Percentiles rank a stretch among this genome's conserved stretches.
phyloP scores from a whole-genome alignment of 2,113 vertebrate species.

The Verasper variegatus region DNA sequence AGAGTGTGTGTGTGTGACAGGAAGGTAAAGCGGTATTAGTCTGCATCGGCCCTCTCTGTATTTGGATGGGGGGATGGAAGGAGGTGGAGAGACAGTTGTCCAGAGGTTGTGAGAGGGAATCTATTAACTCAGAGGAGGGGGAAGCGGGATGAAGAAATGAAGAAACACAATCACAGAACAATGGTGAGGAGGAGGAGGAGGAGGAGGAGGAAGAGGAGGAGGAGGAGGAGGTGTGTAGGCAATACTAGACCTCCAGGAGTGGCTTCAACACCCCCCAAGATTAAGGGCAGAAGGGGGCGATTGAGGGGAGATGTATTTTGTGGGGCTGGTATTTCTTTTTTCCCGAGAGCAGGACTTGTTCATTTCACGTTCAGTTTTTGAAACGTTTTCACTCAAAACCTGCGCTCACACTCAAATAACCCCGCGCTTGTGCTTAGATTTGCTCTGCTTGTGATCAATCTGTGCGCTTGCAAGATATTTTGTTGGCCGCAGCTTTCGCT shows the following conservation, averaged over 20 bases:
- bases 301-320: no score
- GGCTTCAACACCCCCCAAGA: constrained; percentile 3
- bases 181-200: neutral
- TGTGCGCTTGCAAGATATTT: no score
- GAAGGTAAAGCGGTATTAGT: constrained; percentile 60
- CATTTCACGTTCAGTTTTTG: no score
- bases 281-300: no score
- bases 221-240: constrained; percentile 19
- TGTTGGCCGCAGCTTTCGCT: no score
- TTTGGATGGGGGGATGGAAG: constrained; percentile 65
- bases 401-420: no score
- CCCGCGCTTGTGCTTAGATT: no score
- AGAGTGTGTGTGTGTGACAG: constrained; percentile 7
- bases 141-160: constrained; percentile 5
- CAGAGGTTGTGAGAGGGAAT: constrained; percentile 65
- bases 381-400: no score
- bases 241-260: constrained; percentile 47
- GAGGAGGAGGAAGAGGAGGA: neutral
- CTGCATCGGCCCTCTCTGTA: constrained; percentile 55
- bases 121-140: constrained; percentile 36
- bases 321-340: no score
- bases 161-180: constrained; percentile 54
- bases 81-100: constrained; percentile 49
- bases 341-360: no score
- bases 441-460: no score